Conservation (phyloP, 2,113 vertebrate species). For the Lepidiolamprologus cunningtoni region DNA sequence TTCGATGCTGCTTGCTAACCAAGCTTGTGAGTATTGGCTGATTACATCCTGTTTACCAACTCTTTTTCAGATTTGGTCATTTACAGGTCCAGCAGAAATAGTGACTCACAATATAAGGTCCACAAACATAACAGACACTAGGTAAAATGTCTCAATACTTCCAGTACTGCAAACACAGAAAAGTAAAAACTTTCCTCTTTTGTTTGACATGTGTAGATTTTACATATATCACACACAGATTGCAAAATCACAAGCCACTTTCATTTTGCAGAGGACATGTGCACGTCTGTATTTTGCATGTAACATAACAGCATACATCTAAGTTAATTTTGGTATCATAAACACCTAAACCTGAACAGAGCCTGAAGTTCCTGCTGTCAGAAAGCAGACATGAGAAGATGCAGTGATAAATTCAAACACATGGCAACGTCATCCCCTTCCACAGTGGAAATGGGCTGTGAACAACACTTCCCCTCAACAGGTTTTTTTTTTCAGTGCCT, state of each 20-base stretch:
- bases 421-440: not conserved
- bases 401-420: not conserved
- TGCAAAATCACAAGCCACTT: not conserved
- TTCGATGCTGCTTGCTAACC: not conserved
- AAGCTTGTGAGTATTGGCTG: not conserved
- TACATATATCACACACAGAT: not conserved
- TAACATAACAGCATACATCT: not conserved
- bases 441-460: constrained; percentile 10
- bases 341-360: not conserved
- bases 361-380: not conserved
- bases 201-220: not conserved
- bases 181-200: not conserved
- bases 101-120: not conserved
- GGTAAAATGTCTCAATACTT: not conserved
- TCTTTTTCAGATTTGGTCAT: not conserved
- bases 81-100: fast-evolving
- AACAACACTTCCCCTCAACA: constrained; percentile 23
- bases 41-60: not conserved
- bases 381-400: not conserved
- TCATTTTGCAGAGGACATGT: not conserved
- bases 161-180: not conserved
- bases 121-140: not conserved
- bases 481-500: not conserved
- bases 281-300: not conserved
- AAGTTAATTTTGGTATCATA: not conserved